Conservation (phyloP, 1,140 invertebrate species). For the Holcopasites calliopsidis region DNA sequence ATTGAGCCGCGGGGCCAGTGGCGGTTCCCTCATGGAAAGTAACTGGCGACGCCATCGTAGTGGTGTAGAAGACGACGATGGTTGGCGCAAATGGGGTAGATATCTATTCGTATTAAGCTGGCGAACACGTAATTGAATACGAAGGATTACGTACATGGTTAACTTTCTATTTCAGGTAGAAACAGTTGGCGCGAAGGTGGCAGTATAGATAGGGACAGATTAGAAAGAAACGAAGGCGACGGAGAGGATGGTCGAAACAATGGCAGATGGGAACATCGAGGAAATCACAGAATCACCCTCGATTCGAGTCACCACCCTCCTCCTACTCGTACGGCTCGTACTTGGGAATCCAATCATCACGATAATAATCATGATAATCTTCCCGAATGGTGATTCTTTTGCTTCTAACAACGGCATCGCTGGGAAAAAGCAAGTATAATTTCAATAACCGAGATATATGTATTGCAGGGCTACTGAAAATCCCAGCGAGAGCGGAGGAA, state of each 20-base stretch:
- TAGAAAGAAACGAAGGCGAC: conserved; percentile 71
- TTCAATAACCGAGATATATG: conserved; percentile 38
- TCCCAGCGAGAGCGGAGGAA: conserved; percentile 88
- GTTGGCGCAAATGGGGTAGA: conserved; percentile 84
- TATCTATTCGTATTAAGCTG: conserved; percentile 12
- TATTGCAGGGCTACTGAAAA: conserved; percentile 84
- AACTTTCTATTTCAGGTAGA: conserved; percentile 63
- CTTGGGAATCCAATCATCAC: conserved; percentile 78
- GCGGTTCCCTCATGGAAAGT: conserved; percentile 80
- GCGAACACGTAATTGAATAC: background rate
- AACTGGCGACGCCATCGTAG: conserved; percentile 83
- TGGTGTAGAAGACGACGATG: conserved; percentile 82
- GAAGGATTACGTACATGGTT: background rate
- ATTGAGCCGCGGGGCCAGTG: conserved; percentile 78
- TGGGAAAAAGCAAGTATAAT: conserved; percentile 26
- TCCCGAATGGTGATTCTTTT: conserved; percentile 83
- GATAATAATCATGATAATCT: conserved; percentile 82
- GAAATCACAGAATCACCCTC: conserved; percentile 75
- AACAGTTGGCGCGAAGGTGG: conserved; percentile 86
- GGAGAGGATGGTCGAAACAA: conserved; percentile 68
- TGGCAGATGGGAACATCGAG: conserved; percentile 78
- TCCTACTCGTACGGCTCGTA: conserved; percentile 70
- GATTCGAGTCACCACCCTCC: conserved; percentile 74
- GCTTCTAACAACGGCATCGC: background rate
- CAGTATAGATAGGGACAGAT: conserved; percentile 70